Percentiles rank a stretch among this genome's conserved stretches.
Evolutionary conservation across 2,797 vertebrate species (phyloP).

Genomic region (Spatula versicolor): DNA sequence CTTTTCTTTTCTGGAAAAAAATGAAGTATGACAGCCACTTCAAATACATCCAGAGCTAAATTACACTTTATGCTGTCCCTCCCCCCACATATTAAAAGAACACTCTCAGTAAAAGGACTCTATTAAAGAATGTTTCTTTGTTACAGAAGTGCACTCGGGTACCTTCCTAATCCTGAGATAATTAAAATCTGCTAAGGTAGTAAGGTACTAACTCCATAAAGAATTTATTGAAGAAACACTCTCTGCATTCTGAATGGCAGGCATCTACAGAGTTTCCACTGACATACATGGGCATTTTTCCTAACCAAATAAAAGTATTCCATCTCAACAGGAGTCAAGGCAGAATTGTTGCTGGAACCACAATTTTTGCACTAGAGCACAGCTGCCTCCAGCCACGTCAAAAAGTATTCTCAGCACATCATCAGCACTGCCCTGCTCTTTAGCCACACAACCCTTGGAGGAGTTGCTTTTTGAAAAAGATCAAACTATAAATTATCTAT

Average conservation of each 20-base stretch:
- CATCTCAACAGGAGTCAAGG: not conserved
- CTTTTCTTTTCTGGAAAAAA: not conserved
- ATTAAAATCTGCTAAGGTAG: not conserved
- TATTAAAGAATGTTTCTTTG: not conserved
- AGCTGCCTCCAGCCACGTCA: slow-evolving; percentile 17
- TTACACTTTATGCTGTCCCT: not conserved
- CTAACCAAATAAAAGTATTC: not conserved
- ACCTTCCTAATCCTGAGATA: slow-evolving; percentile 13
- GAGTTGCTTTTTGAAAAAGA: slow-evolving; percentile 7
- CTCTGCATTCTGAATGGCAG: not conserved
- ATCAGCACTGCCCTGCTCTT: not conserved
- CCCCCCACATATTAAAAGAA: not conserved
- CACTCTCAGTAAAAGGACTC: not conserved
- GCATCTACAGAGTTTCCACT: not conserved
- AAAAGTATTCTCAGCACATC: slow-evolving; percentile 41
- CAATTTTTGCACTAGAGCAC: slow-evolving; percentile 17
- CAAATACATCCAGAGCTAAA: not conserved
- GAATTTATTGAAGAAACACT: not conserved
- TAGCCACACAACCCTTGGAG: not conserved
- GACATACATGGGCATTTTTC: not conserved
- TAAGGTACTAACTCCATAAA: not conserved
- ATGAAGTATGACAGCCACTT: not conserved
- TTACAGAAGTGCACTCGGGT: not conserved
- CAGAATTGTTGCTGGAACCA: not conserved
- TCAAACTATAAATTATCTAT: slow-evolving; percentile 28